Percentiles rank a stretch among this genome's conserved stretches.
phyloP scores from a whole-genome alignment of 2,113 vertebrate species.

The Clinocottus analis region DNA sequence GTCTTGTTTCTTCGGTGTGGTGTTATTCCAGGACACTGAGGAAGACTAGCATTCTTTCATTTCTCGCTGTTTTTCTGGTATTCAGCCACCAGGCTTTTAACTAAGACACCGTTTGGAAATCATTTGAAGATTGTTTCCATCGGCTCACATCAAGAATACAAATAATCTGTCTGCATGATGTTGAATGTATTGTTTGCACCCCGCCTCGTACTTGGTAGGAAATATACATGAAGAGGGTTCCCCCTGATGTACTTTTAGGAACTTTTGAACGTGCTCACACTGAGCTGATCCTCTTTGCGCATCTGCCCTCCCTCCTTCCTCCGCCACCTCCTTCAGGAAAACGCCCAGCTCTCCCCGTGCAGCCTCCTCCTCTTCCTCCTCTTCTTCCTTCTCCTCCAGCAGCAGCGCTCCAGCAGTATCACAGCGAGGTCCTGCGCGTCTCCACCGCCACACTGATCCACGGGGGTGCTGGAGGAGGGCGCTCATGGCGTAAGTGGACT shows the following conservation, averaged over 20 bases:
- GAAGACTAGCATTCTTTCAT: background rate
- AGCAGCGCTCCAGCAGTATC: slow-evolving; percentile 5
- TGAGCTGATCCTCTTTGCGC: slow-evolving; percentile 43
- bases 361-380: slow-evolving; percentile 1
- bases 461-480: slow-evolving; percentile 13
- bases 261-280: slow-evolving; percentile 35
- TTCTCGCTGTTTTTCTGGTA: background rate
- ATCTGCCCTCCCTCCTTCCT: slow-evolving; percentile 29
- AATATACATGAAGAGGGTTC: background rate
- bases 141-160: background rate
- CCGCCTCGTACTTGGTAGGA: too few species aligned
- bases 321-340: slow-evolving; percentile 49
- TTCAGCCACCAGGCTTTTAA: background rate
- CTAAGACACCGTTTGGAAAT: background rate
- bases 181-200: background rate
- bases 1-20: background rate
- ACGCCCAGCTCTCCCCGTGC: slow-evolving; percentile 59
- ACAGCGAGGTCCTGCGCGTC: slow-evolving; percentile 17
- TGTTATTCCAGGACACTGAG: background rate
- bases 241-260: background rate
- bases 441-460: background rate
- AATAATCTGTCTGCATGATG: background rate
- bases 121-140: background rate
- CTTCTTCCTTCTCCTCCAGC: slow-evolving; percentile 22
- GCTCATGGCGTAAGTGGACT: slow-evolving; percentile 17